phyloP scores from a whole-genome alignment of 2,888 invertebrate genomes.

The Drosophila hawaiiensis region DNA sequence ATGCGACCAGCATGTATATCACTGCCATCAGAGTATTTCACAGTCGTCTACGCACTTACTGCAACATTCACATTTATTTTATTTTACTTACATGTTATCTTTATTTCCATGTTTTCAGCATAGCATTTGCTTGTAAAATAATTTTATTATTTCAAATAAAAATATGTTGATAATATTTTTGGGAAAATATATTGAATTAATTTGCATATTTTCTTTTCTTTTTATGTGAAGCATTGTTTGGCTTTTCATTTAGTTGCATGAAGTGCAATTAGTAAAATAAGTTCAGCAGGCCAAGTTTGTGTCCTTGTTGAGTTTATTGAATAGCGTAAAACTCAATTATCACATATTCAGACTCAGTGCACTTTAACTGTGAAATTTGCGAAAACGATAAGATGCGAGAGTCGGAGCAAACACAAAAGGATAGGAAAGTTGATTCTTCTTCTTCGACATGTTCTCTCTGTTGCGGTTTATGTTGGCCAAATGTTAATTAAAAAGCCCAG shows the following conservation, averaged over 20 bases:
- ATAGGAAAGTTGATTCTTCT: constrained; percentile 1
- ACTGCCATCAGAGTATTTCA: no score
- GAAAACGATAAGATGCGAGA: background rate
- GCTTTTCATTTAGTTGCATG: constrained; percentile 18
- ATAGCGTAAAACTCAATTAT: constrained; percentile 67
- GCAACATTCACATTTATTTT: background rate
- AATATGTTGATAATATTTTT: constrained; percentile 12
- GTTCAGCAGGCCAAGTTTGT: background rate
- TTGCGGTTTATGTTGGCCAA: constrained; percentile 51
- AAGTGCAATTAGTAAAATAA: constrained; percentile 38
- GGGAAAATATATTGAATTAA: constrained; percentile 16
- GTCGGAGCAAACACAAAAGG: background rate
- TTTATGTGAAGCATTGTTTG: constrained; percentile 11
- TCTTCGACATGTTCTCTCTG: constrained; percentile 21
- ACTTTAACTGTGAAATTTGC: constrained; percentile 35
- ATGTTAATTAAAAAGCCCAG: constrained; percentile 70
- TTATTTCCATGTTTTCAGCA: background rate
- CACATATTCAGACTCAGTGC: constrained; percentile 60
- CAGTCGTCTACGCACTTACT: background rate
- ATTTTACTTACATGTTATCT: background rate
- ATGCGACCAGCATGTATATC: no score
- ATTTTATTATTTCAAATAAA: constrained; percentile 6
- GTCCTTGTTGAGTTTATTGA: constrained; percentile 41
- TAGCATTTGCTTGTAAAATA: constrained; percentile 1
- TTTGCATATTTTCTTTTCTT: constrained; percentile 22